Conservation (phyloP, 2,113 vertebrate species). For the Boleophthalmus pectinirostris region DNA sequence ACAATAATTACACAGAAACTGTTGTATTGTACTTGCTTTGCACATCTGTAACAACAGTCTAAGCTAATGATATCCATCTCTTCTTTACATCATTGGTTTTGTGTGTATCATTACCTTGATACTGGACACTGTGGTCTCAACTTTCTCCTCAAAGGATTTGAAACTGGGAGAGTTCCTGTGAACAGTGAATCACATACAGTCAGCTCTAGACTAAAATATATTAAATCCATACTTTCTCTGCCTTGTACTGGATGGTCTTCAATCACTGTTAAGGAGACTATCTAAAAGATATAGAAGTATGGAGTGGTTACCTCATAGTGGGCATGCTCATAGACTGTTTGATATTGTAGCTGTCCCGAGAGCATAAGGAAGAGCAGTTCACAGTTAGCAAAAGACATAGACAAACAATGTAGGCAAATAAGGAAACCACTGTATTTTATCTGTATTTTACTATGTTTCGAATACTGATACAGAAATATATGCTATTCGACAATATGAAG, state of each 20-base stretch:
- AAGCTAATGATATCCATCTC: not conserved
- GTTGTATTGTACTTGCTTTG: conserved; percentile 5
- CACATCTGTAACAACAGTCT: not conserved
- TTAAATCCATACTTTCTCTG: not conserved
- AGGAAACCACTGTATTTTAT: not conserved
- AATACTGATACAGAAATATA: not conserved
- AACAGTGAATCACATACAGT: not conserved
- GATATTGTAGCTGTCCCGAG: conserved; percentile 89
- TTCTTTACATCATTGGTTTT: not conserved
- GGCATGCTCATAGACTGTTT: conserved; percentile 98
- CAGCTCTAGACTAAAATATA: not conserved
- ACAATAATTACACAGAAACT: conserved; percentile 30
- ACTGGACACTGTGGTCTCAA: conserved; percentile 92
- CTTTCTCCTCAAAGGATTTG: conserved; percentile 96
- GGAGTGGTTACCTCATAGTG: conserved; percentile 88
- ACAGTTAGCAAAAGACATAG: conserved; percentile 56
- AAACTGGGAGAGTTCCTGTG: conserved; percentile 96
- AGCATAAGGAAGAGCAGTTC: conserved; percentile 74
- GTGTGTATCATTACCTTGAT: conserved; percentile 84
- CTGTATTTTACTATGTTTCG: not conserved
- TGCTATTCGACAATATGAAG: not conserved
- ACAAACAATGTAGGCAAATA: conserved; percentile 10
- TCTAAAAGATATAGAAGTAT: conserved; percentile 6
- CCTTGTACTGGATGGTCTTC: too few species aligned
- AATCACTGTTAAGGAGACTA: not conserved